Conservation (phyloP, 2,888 invertebrate genomes). For the Elmis aenea region DNA sequence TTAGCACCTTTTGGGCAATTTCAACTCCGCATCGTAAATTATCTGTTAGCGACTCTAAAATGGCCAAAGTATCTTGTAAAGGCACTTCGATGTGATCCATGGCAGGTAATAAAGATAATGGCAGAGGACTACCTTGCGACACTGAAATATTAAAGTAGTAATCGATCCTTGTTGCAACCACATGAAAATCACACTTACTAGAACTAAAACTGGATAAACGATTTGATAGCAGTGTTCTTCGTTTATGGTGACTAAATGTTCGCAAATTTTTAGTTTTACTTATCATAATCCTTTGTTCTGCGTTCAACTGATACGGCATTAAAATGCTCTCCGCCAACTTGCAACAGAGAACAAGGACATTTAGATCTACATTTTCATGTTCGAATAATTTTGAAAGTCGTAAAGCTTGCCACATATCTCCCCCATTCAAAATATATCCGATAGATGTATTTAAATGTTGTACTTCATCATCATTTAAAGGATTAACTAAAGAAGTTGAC, state of each 20-base stretch:
- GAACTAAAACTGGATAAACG: conserved; percentile 35
- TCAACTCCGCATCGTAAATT: conserved; percentile 51
- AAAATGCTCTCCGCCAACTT: conserved; percentile 60
- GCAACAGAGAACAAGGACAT: conserved; percentile 58
- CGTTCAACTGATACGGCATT: conserved; percentile 58
- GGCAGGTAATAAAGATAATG: conserved; percentile 11
- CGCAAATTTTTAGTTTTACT: conserved; percentile 44
- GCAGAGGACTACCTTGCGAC: conserved; percentile 25
- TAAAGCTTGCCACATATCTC: conserved; percentile 57
- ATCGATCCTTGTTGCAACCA: no score
- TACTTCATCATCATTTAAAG: conserved; percentile 45
- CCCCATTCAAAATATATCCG: conserved; percentile 52
- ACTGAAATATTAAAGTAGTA: conserved; percentile 27
- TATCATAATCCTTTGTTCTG: conserved; percentile 57
- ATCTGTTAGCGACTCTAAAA: conserved; percentile 49
- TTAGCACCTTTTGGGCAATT: conserved; percentile 52
- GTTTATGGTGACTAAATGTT: conserved; percentile 41
- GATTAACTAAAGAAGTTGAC: conserved; percentile 7
- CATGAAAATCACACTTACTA: conserved; percentile 31
- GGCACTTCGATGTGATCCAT: conserved; percentile 24
- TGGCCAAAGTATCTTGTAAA: conserved; percentile 37
- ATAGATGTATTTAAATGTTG: conserved; percentile 51
- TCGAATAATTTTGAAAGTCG: conserved; percentile 54
- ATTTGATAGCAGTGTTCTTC: conserved; percentile 38
- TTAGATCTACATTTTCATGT: conserved; percentile 49